Evolutionary conservation across 2,797 vertebrate genomes (phyloP).

Genomic region (Danio albolineatus): DNA sequence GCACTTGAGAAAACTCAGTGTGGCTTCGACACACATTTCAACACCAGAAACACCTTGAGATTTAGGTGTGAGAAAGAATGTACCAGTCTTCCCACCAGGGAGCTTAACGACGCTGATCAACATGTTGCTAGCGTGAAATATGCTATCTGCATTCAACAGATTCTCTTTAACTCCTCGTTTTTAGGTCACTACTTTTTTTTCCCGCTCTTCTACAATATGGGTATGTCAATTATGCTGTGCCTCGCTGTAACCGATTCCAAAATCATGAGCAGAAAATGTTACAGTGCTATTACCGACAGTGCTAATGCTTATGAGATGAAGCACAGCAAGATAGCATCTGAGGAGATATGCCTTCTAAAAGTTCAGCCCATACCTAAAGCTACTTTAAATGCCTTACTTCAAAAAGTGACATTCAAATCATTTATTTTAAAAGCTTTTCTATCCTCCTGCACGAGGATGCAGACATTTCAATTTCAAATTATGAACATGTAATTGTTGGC

Average conservation of each 20-base stretch:
- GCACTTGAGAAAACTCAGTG: conserved; percentile 31
- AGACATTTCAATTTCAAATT: not conserved
- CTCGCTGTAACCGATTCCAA: conserved; percentile 6
- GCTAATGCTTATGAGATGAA: conserved; percentile 20
- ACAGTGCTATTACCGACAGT: not conserved
- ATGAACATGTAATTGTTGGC: too few species aligned
- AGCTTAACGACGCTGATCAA: conserved; percentile 6
- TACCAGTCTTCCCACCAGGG: conserved; percentile 24
- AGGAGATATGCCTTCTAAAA: conserved; percentile 8
- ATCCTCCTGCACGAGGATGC: not conserved
- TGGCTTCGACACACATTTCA: conserved; percentile 35
- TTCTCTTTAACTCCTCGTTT: not conserved
- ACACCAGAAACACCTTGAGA: conserved; percentile 45
- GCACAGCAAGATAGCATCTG: conserved; percentile 26
- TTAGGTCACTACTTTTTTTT: conserved; percentile 2
- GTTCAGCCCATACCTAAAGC: conserved; percentile 11
- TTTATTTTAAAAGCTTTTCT: not conserved
- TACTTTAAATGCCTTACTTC: conserved; percentile 4
- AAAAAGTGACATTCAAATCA: conserved; percentile 27
- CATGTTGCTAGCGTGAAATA: conserved; percentile 17
- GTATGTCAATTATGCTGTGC: not conserved
- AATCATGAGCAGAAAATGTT: conserved; percentile 13
- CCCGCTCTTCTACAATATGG: not conserved
- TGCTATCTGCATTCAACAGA: not conserved
- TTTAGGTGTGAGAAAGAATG: conserved; percentile 35